phyloP scores from a whole-genome alignment of 2,113 vertebrate genomes.

The Nycticorax nycticorax region DNA sequence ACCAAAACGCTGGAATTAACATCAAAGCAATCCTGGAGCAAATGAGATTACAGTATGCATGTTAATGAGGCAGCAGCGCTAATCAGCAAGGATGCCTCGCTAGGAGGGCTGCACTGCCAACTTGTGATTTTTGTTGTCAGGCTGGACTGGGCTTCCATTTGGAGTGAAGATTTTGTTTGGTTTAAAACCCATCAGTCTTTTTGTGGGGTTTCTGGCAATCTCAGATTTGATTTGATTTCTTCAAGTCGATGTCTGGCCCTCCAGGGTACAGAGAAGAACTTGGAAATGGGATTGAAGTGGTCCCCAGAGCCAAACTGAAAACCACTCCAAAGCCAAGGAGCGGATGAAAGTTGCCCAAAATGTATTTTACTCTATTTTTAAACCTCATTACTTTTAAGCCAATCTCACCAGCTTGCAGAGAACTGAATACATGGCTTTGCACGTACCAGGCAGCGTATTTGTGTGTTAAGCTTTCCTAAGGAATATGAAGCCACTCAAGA shows the following conservation, averaged over 20 bases:
- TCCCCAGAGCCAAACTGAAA: conserved; percentile 51
- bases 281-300: conserved; percentile 48
- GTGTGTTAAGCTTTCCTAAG: not conserved
- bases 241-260: conserved; percentile 43
- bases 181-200: conserved; percentile 40
- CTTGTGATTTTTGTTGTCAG: conserved; percentile 36
- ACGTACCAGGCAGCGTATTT: not conserved
- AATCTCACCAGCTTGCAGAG: not conserved
- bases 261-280: conserved; percentile 41
- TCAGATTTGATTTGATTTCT: conserved; percentile 32
- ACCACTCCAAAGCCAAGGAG: conserved; percentile 46
- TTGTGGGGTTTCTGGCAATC: conserved; percentile 30
- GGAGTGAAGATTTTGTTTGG: not conserved
- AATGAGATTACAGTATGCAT: conserved; percentile 70
- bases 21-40: conserved; percentile 71
- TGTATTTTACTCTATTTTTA: conserved; percentile 41
- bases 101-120: conserved; percentile 44
- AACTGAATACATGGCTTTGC: not conserved
- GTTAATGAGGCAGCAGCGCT: conserved; percentile 63
- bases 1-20: conserved; percentile 70
- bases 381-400: conserved; percentile 16
- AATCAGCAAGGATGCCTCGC: conserved; percentile 49
- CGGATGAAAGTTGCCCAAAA: conserved; percentile 34
- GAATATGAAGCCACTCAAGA: not conserved
- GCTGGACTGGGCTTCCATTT: conserved; percentile 27